phyloP scores from a whole-genome alignment of 2,797 vertebrate genomes.

The Choloepus didactylus region DNA sequence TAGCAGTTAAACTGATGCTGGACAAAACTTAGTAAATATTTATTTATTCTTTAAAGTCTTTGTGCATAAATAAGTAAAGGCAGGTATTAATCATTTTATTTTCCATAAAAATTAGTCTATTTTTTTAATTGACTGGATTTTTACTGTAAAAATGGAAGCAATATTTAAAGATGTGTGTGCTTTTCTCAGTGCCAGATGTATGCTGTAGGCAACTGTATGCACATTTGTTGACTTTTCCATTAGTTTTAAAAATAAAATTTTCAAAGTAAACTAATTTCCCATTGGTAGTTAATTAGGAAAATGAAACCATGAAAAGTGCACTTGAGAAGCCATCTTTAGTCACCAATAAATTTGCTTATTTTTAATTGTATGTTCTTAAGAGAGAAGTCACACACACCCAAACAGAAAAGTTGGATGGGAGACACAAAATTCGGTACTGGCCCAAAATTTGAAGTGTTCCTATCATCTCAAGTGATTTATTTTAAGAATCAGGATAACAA shows the following conservation, averaged over 20 bases:
- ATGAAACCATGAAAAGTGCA: neutral
- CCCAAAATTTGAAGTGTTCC: slow-evolving; percentile 68
- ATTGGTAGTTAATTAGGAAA: slow-evolving; percentile 37
- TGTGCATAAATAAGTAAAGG: neutral
- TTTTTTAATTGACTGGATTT: neutral
- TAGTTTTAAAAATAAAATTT: slow-evolving; percentile 44
- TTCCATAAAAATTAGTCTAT: slow-evolving; percentile 9
- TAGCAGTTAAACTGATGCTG: slow-evolving; percentile 35
- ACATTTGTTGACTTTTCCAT: slow-evolving; percentile 40
- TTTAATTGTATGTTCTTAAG: slow-evolving; percentile 55
- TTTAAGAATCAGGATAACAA: neutral
- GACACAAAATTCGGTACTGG: neutral
- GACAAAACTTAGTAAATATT: slow-evolving; percentile 18
- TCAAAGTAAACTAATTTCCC: slow-evolving; percentile 26
- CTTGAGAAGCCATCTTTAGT: slow-evolving; percentile 5
- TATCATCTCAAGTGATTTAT: slow-evolving; percentile 56
- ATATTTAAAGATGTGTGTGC: neutral
- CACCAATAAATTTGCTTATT: neutral
- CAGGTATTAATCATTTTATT: slow-evolving; percentile 8
- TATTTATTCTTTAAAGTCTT: slow-evolving; percentile 29
- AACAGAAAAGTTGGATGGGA: slow-evolving; percentile 62
- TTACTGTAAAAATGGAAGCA: neutral
- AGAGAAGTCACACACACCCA: slow-evolving; percentile 56
- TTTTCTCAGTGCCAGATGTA: neutral
- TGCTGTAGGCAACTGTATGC: neutral